phyloP scores from a whole-genome alignment of 2,888 invertebrate species.

The Eilema caniola region DNA sequence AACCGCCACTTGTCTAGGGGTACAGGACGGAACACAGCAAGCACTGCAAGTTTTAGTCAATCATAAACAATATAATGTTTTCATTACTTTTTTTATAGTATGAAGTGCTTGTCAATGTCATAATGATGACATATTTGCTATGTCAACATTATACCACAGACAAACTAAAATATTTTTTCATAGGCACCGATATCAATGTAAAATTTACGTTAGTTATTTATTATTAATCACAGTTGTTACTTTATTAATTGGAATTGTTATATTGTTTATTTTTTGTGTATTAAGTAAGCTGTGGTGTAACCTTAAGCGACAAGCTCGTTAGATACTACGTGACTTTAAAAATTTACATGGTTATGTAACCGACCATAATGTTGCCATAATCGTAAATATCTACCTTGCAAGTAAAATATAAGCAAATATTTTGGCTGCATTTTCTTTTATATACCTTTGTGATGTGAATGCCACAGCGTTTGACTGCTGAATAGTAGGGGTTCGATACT shows the following conservation, averaged over 20 bases:
- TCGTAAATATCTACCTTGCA: not conserved
- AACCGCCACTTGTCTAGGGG: too few relatives aligned
- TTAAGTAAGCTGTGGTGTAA: conserved; percentile 5
- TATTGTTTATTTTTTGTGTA: conserved; percentile 23
- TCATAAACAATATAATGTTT: not conserved
- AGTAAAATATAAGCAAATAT: not conserved
- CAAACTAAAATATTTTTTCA: conserved; percentile 7
- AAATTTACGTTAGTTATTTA: conserved; percentile 17
- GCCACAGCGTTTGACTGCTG: too few relatives aligned
- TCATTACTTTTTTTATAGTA: too few relatives aligned
- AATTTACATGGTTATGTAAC: not conserved
- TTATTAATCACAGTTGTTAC: conserved; percentile 27
- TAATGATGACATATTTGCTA: not conserved
- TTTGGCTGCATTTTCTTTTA: too few relatives aligned
- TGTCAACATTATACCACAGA: conserved; percentile 5
- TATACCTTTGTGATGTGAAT: too few relatives aligned
- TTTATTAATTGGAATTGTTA: conserved; percentile 13
- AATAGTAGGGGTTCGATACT: too few relatives aligned
- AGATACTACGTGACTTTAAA: not conserved
- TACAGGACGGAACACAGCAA: too few relatives aligned
- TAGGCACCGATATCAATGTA: conserved; percentile 15
- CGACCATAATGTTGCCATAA: not conserved
- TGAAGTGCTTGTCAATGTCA: not conserved
- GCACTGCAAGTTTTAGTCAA: not conserved
- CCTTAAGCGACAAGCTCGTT: not conserved